Conservation (phyloP, 2,797 vertebrate species). For the Mus caroli region DNA sequence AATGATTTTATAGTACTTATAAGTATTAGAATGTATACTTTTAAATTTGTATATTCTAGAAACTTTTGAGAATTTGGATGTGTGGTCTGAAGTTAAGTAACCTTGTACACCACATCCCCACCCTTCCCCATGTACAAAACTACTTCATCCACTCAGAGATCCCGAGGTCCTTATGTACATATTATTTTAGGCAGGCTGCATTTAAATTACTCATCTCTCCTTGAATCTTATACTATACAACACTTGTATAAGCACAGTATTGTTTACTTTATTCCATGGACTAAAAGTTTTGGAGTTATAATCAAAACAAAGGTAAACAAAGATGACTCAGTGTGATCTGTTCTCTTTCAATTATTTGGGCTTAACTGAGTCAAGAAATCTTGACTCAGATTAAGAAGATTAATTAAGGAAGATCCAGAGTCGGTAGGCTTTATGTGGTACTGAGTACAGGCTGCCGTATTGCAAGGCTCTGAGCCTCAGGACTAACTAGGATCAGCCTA, state of each 20-base stretch:
- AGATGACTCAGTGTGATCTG: not conserved
- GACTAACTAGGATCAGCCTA: not conserved
- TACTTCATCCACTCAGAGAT: not conserved
- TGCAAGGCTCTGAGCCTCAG: not conserved
- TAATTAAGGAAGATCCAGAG: not conserved
- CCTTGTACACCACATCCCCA: not conserved
- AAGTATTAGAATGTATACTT: not conserved
- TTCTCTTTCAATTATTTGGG: not conserved
- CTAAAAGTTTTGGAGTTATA: not conserved
- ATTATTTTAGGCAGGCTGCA: not conserved
- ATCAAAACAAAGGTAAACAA: not conserved
- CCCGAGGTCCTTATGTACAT: not conserved
- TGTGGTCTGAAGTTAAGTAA: not conserved
- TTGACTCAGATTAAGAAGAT: not conserved
- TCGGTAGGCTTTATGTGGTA: not conserved
- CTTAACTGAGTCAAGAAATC: not conserved
- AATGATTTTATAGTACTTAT: not conserved
- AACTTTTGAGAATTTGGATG: conserved; percentile 19
- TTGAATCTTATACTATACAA: not conserved
- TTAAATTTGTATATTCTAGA: not conserved
- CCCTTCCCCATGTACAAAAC: not conserved
- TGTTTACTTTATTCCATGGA: not conserved
- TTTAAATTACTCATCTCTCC: not conserved
- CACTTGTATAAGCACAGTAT: not conserved
- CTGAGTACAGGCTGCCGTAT: not conserved